Evolutionary conservation across 2,797 vertebrate genomes (phyloP).

Genomic region (Mico argentatus): DNA sequence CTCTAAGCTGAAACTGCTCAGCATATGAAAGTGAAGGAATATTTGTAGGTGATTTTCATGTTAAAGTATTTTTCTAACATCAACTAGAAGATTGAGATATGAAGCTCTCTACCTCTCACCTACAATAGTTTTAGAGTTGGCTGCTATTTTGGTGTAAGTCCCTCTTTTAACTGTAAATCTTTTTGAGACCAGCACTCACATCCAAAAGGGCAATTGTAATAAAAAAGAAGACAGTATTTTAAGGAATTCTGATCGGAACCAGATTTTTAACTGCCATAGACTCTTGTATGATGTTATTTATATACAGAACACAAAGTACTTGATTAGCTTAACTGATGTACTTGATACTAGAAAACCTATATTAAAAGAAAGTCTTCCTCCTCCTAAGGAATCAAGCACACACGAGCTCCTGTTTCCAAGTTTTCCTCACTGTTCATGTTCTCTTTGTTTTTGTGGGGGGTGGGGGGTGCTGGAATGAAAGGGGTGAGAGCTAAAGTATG

Average conservation of each 20-base stretch:
- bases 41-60: neutral
- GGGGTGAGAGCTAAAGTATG: neutral
- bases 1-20: constrained; percentile 3
- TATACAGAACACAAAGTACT: neutral
- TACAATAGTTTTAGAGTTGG: neutral
- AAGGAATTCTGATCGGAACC: constrained; percentile 40
- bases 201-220: neutral
- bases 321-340: constrained; percentile 7
- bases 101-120: constrained; percentile 24
- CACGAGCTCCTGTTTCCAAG: neutral
- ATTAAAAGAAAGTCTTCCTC: neutral
- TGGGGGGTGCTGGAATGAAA: neutral
- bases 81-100: constrained; percentile 22
- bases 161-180: constrained; percentile 34
- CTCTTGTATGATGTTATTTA: neutral
- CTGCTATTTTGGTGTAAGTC: neutral
- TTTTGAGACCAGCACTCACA: constrained; percentile 27
- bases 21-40: neutral
- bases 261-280: constrained; percentile 42
- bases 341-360: constrained; percentile 3
- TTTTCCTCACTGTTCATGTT: constrained; percentile 18
- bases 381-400: constrained; percentile 21
- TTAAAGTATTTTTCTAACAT: constrained; percentile 30
- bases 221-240: constrained; percentile 31
- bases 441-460: neutral